Conservation (phyloP, 2,113 vertebrate genomes). For the Microcebus griseorufus region DNA sequence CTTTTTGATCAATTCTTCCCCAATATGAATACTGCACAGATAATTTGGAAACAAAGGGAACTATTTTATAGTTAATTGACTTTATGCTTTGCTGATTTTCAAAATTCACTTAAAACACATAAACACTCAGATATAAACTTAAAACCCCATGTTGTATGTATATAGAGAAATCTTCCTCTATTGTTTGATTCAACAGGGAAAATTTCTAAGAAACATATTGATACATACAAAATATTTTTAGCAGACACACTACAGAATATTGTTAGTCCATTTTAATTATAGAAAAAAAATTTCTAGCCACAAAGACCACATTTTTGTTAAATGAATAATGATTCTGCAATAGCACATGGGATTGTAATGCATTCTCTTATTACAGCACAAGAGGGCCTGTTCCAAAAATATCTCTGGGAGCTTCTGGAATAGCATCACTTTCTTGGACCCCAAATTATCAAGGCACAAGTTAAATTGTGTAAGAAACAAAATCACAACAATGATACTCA, state of each 20-base stretch:
- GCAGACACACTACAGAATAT: background rate
- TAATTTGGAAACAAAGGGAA: background rate
- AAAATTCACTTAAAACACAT: background rate
- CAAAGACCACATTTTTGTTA: background rate
- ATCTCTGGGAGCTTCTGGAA: background rate
- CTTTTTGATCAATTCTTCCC: background rate
- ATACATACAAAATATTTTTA: background rate
- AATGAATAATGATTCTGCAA: background rate
- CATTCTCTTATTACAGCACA: background rate
- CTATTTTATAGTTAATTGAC: background rate
- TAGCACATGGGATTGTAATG: background rate
- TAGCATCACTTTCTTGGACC: background rate
- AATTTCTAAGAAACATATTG: background rate
- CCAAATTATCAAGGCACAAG: background rate
- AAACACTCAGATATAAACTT: background rate
- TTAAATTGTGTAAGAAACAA: background rate
- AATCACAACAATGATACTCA: background rate
- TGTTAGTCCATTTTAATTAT: background rate
- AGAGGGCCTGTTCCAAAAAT: background rate
- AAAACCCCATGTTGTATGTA: background rate
- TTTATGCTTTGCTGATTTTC: background rate
- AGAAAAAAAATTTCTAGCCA: background rate
- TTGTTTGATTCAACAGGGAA: background rate
- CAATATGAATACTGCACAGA: background rate
- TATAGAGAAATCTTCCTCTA: background rate